Conservation (phyloP, 2,113 vertebrate species). For the Hepsetus odoe region DNA sequence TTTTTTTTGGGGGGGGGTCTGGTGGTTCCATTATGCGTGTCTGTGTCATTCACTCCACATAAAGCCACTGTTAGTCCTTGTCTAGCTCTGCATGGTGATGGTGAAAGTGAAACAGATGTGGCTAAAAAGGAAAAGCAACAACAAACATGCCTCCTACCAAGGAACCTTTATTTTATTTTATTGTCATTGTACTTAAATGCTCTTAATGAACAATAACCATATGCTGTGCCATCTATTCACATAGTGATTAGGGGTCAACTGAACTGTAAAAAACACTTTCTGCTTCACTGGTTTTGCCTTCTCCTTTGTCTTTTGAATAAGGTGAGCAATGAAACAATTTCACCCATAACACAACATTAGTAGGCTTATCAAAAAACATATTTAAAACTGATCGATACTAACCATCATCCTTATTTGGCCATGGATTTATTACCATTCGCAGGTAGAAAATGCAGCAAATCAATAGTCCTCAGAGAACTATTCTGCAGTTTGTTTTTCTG, state of each 20-base stretch:
- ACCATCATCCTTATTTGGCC: constrained; percentile 15
- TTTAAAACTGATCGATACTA: constrained; percentile 32
- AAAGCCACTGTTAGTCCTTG: not conserved
- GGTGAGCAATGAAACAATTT: constrained; percentile 35
- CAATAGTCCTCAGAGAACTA: not conserved
- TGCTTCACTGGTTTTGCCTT: not conserved
- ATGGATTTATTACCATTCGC: constrained; percentile 31
- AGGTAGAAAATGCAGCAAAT: not conserved
- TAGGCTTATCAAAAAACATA: too few species aligned
- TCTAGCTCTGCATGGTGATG: not conserved
- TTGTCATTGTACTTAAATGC: not conserved
- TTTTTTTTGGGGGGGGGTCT: not conserved
- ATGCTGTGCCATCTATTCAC: not conserved
- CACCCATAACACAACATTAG: too few species aligned
- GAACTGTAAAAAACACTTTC: too few species aligned
- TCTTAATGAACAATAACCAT: not conserved
- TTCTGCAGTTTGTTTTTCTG: not conserved
- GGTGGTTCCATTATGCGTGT: not conserved
- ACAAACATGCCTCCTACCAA: not conserved
- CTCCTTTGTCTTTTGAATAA: constrained; percentile 35
- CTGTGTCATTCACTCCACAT: not conserved
- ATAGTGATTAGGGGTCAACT: too few species aligned
- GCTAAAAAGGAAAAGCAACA: not conserved
- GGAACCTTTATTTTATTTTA: not conserved
- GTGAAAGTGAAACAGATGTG: not conserved